Percentiles rank a stretch among this genome's conserved stretches.
Evolutionary conservation across 2,113 vertebrate genomes (phyloP).

Genomic region (Heloderma charlesbogerti): DNA sequence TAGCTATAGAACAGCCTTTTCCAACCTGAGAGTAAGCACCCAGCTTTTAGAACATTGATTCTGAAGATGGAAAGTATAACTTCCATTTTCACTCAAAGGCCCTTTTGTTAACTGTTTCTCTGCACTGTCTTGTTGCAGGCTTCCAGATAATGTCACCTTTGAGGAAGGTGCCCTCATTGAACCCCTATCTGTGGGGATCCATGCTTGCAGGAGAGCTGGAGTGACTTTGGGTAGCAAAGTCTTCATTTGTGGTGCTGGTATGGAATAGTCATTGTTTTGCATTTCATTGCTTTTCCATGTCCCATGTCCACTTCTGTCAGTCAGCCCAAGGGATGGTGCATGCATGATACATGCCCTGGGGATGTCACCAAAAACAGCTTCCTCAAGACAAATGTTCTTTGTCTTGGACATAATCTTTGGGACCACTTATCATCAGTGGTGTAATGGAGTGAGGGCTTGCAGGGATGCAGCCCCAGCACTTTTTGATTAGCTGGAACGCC

Average conservation of each 20-base stretch:
- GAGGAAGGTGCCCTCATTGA: constrained; percentile 98
- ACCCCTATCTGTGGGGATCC: constrained; percentile 95
- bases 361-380: neutral
- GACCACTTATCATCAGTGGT: too few species aligned
- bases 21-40: neutral
- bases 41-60: neutral
- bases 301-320: too few species aligned
- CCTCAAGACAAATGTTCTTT: neutral
- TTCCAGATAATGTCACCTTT: constrained; percentile 93
- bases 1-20: neutral
- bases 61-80: neutral
- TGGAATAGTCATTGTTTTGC: neutral
- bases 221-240: constrained; percentile 91
- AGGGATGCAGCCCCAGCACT: too few species aligned
- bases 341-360: neutral
- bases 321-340: neutral
- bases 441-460: neutral
- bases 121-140: constrained; percentile 75
- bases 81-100: neutral
- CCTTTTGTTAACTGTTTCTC: neutral
- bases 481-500: too few species aligned
- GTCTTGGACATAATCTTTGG: neutral
- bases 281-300: neutral
- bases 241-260: constrained; percentile 94
- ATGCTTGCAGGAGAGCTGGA: constrained; percentile 88